Evolutionary conservation across 2,113 vertebrate genomes (phyloP).

Genomic region (Xyliphius kryptos): DNA sequence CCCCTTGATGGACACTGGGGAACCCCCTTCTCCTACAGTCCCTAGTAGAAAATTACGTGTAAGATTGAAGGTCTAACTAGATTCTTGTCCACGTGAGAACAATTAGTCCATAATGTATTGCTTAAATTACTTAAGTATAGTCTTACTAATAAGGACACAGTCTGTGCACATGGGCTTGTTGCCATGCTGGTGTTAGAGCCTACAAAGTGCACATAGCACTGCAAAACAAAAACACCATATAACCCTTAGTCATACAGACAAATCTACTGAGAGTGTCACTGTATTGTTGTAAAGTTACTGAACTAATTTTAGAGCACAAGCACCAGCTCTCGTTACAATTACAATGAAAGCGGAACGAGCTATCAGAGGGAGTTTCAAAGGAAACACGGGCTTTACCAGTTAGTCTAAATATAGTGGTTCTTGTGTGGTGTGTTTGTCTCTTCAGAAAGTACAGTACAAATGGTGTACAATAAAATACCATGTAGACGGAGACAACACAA

Average conservation of each 20-base stretch:
- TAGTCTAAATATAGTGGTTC: constrained; percentile 31
- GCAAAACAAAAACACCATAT: constrained; percentile 9
- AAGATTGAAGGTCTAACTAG: no score
- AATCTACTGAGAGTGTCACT: neutral
- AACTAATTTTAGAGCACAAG: constrained; percentile 7
- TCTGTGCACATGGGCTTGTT: no score
- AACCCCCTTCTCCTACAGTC: no score
- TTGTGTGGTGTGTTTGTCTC: neutral
- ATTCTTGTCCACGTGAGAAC: no score
- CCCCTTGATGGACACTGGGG: no score
- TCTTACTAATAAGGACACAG: no score
- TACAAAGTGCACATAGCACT: no score
- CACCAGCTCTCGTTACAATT: constrained; percentile 15
- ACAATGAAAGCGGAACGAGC: constrained; percentile 22
- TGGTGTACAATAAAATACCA: no score
- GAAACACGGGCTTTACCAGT: constrained; percentile 15
- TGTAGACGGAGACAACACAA: neutral
- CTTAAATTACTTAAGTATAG: no score
- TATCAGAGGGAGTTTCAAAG: constrained; percentile 22
- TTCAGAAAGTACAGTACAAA: constrained; percentile 15
- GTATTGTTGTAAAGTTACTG: constrained; percentile 27
- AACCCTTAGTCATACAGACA: constrained; percentile 16
- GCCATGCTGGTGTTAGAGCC: no score
- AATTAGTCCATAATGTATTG: no score
- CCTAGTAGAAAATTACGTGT: no score